These are phyloP conservation scores for Drosophila affinis DNA, from an alignment of 2,888 invertebrate genomes.

Conservation along the genomic window DNA sequence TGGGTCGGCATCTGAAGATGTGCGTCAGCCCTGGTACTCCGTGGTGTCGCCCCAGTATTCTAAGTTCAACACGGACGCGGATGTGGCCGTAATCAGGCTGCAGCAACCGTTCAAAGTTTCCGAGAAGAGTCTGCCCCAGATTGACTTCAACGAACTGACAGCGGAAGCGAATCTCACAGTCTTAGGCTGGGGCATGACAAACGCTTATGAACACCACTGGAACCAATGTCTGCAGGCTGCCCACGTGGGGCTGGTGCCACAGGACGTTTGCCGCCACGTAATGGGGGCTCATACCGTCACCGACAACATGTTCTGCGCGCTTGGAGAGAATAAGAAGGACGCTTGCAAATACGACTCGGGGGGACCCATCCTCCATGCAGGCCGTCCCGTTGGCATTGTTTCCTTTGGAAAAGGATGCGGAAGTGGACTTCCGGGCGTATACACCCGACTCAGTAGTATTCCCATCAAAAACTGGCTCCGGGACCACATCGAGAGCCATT, in stretches of 20 bases:
- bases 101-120: conserved; percentile 38
- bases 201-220: not conserved
- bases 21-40: conserved; percentile 40
- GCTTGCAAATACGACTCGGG: conserved; percentile 79
- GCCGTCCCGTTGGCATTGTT: conserved; percentile 86
- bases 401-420: conserved; percentile 84
- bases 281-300: conserved; percentile 37
- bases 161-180: conserved; percentile 44
- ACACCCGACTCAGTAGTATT: conserved; percentile 86
- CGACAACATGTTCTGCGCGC: conserved; percentile 71
- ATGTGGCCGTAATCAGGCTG: conserved; percentile 55
- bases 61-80: conserved; percentile 18
- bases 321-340: conserved; percentile 51
- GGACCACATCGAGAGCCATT: conserved; percentile 21
- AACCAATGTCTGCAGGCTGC: conserved; percentile 55
- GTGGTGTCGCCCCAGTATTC: conserved; percentile 16
- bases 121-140: conserved; percentile 16
- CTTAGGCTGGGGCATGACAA: conserved; percentile 66
- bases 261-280: conserved; percentile 29
- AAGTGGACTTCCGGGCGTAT: conserved; percentile 89
- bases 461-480: conserved; percentile 43
- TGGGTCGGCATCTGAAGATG: conserved; percentile 2
- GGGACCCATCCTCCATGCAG: conserved; percentile 64
- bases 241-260: conserved; percentile 35
- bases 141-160: conserved; percentile 51